Percentiles rank a stretch among this genome's conserved stretches.
Evolutionary conservation across 2,888 invertebrate genomes (phyloP).

Genomic region (Plemyria rubiginata): DNA sequence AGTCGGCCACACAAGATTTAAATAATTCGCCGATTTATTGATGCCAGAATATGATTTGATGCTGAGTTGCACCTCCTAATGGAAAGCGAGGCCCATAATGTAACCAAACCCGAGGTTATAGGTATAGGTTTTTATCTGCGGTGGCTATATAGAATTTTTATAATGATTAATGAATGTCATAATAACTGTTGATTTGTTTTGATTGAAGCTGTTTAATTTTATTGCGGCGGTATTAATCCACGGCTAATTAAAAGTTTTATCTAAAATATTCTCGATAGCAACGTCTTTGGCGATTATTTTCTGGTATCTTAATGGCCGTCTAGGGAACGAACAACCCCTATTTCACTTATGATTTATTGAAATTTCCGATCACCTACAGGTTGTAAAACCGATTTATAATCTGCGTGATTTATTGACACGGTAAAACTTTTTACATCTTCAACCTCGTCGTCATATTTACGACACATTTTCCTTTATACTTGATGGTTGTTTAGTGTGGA

Average conservation of each 20-base stretch:
- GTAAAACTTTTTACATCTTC: constrained; percentile 69
- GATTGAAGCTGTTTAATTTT: constrained; percentile 61
- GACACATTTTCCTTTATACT: constrained; percentile 41
- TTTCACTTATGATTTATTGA: constrained; percentile 73
- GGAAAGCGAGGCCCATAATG: constrained; percentile 50
- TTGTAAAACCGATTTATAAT: constrained; percentile 78
- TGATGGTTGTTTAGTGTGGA: constrained; percentile 38
- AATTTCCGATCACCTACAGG: constrained; percentile 68
- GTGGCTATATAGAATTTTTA: constrained; percentile 59
- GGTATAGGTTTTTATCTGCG: constrained; percentile 59
- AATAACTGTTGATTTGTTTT: constrained; percentile 65
- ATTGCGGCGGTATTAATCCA: constrained; percentile 50
- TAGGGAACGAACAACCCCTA: constrained; percentile 64
- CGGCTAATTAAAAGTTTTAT: constrained; percentile 51
- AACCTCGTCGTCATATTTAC: constrained; percentile 49
- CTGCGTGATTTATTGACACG: constrained; percentile 72
- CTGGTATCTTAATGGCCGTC: constrained; percentile 57
- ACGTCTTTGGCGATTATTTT: constrained; percentile 33
- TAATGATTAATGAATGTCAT: constrained; percentile 61
- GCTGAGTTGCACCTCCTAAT: constrained; percentile 56
- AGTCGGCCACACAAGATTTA: constrained; percentile 62
- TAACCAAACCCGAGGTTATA: constrained; percentile 55
- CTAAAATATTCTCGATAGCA: constrained; percentile 34
- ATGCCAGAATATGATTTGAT: constrained; percentile 62
- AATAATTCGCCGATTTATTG: constrained; percentile 72